Conservation (phyloP, 2,888 invertebrate genomes). For the Machimus rusticus region DNA sequence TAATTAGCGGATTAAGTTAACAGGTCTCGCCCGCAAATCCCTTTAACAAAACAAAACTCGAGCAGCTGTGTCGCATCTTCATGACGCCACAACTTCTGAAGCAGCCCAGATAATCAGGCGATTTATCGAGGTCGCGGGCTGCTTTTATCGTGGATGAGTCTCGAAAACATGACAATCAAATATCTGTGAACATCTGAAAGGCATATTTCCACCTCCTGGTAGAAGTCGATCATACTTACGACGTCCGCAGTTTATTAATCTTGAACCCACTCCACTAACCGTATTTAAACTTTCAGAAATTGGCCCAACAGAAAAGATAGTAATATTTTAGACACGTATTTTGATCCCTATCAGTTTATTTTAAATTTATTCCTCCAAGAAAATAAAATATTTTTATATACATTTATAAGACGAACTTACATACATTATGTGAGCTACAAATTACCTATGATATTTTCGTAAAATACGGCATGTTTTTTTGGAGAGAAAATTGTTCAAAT, state of each 20-base stretch:
- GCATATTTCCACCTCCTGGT: background rate
- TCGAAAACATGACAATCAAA: background rate
- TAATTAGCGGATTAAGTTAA: background rate
- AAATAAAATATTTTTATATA: too few relatives aligned
- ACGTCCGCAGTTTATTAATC: background rate
- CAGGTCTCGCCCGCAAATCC: background rate
- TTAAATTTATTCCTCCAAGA: too few relatives aligned
- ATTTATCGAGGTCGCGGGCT: background rate
- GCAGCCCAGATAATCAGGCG: background rate
- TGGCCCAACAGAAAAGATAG: background rate
- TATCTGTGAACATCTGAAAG: background rate
- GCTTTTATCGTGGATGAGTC: background rate
- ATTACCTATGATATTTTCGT: too few relatives aligned
- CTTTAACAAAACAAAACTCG: background rate
- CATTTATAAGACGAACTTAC: too few relatives aligned
- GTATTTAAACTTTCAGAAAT: background rate
- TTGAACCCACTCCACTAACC: background rate
- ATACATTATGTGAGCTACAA: too few relatives aligned
- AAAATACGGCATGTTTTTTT: too few relatives aligned
- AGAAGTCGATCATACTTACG: background rate
- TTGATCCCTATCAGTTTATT: too few relatives aligned
- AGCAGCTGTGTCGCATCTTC: background rate
- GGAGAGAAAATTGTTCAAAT: too few relatives aligned
- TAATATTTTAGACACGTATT: background rate
- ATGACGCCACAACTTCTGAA: background rate